Evolutionary conservation across 37 sponge, comb jelly and placozoan species (phyloP).

Genomic region (Beroe ovata): DNA sequence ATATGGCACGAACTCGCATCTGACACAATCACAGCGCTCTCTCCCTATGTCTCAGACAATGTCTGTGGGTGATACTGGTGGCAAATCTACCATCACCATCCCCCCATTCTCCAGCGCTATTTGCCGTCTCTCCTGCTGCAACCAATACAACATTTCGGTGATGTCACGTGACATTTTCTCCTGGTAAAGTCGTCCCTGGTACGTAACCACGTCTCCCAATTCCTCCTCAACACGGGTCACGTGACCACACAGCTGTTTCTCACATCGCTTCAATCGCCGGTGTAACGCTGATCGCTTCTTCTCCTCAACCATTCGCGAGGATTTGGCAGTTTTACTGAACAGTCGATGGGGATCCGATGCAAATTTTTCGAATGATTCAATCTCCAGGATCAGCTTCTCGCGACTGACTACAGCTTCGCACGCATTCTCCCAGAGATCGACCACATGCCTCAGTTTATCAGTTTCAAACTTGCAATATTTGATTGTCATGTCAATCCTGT

Average conservation of each 20-base stretch:
- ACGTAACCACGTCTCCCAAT: slow-evolving; percentile 68
- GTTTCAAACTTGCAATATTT: slow-evolving; percentile 76
- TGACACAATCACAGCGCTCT: too few relatives aligned
- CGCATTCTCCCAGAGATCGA: slow-evolving; percentile 77
- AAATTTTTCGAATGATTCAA: slow-evolving; percentile 80
- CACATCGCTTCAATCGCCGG: slow-evolving; percentile 67
- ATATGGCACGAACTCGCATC: too few relatives aligned
- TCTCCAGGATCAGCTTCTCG: slow-evolving; percentile 69
- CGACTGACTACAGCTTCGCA: slow-evolving; percentile 72
- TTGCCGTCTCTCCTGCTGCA: slow-evolving; percentile 84
- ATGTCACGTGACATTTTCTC: slow-evolving; percentile 85
- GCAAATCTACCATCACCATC: slow-evolving; percentile 59
- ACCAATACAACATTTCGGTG: slow-evolving; percentile 90
- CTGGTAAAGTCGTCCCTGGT: slow-evolving; percentile 81
- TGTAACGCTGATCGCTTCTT: slow-evolving; percentile 72
- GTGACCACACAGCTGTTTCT: slow-evolving; percentile 1
- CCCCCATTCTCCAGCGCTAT: slow-evolving; percentile 12
- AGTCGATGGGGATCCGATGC: slow-evolving; percentile 86
- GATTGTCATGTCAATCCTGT: slow-evolving; percentile 88
- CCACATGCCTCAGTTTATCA: background rate
- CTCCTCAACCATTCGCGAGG: slow-evolving; percentile 76
- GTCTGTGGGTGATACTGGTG: background rate
- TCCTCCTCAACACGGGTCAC: slow-evolving; percentile 21
- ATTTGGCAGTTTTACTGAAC: slow-evolving; percentile 74
- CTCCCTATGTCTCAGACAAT: slow-evolving; percentile 31